A percentile compares a stretch with the other conserved stretches of the same genome.
phyloP scores from a whole-genome alignment of 2,888 invertebrate genomes.

The Argyresthia albistria region DNA sequence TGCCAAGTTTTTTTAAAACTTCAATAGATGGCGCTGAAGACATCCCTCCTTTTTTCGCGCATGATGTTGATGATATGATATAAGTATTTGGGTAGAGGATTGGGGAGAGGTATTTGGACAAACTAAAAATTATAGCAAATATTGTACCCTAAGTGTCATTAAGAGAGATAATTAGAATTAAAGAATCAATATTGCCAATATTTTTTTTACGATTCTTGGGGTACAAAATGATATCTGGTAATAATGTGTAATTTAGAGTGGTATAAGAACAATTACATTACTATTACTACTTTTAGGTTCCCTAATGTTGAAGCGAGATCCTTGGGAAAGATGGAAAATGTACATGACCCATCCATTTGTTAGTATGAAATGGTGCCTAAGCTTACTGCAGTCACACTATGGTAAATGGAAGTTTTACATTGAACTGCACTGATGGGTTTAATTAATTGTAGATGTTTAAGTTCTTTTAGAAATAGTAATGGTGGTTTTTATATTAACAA shows the following conservation, averaged over 20 bases:
- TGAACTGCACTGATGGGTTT: constrained; percentile 6
- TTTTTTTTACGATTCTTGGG: too few relatives aligned
- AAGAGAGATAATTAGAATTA: too few relatives aligned
- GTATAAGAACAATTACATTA: background rate
- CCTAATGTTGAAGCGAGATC: constrained; percentile 69
- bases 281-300: constrained; percentile 56
- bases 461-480: background rate
- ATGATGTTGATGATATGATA: too few relatives aligned
- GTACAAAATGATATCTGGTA: background rate
- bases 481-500: background rate
- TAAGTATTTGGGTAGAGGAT: too few relatives aligned
- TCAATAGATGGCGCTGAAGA: too few relatives aligned
- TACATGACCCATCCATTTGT: constrained; percentile 66
- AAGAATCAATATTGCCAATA: too few relatives aligned
- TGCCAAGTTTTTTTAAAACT: too few relatives aligned
- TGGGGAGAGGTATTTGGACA: too few relatives aligned
- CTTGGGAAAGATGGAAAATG: constrained; percentile 71
- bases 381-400: constrained; percentile 67
- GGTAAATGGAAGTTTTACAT: constrained; percentile 42
- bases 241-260: background rate
- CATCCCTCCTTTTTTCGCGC: too few relatives aligned
- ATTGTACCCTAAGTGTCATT: too few relatives aligned
- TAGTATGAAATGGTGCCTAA: constrained; percentile 70
- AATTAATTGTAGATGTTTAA: constrained; percentile 4
- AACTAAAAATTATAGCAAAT: too few relatives aligned